Conservation (phyloP, 1,140 invertebrate genomes). For the Eubasilissa regina region DNA sequence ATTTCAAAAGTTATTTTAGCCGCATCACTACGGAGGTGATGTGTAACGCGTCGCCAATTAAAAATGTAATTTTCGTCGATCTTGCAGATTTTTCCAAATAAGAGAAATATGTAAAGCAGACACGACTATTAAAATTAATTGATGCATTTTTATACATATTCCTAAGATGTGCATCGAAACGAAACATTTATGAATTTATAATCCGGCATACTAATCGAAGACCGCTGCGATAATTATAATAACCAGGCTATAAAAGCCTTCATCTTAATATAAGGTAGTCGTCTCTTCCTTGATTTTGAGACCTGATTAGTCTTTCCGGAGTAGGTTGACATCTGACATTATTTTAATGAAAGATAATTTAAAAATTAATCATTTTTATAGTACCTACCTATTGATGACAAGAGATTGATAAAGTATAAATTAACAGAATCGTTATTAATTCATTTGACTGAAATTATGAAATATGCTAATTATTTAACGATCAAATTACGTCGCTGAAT, state of each 20-base stretch:
- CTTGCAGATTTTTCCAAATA: slow-evolving; percentile 1
- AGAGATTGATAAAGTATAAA: too few species aligned
- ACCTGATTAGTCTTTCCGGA: background rate
- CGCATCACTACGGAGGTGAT: background rate
- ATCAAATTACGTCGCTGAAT: too few species aligned
- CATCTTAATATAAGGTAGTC: slow-evolving; percentile 11
- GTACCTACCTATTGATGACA: too few species aligned
- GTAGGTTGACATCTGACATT: slow-evolving; percentile 4
- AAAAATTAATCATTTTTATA: too few species aligned
- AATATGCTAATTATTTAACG: too few species aligned
- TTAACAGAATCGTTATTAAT: too few species aligned
- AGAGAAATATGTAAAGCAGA: background rate
- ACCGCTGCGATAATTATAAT: slow-evolving; percentile 15
- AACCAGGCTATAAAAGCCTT: slow-evolving; percentile 13
- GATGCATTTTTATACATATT: slow-evolving; percentile 4
- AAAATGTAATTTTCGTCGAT: background rate
- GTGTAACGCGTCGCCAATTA: background rate
- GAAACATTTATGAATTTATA: slow-evolving; percentile 16
- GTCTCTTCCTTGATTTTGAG: slow-evolving; percentile 6
- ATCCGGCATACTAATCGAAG: slow-evolving; percentile 11
- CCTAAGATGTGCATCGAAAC: slow-evolving; percentile 5
- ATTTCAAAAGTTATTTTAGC: background rate
- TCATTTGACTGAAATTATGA: too few species aligned
- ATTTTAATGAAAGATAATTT: too few species aligned
- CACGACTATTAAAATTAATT: slow-evolving; percentile 1